Percentiles rank a stretch among this genome's conserved stretches.
Evolutionary conservation across 2,113 vertebrate species (phyloP).

Genomic region (Forbesichthys agassizii): DNA sequence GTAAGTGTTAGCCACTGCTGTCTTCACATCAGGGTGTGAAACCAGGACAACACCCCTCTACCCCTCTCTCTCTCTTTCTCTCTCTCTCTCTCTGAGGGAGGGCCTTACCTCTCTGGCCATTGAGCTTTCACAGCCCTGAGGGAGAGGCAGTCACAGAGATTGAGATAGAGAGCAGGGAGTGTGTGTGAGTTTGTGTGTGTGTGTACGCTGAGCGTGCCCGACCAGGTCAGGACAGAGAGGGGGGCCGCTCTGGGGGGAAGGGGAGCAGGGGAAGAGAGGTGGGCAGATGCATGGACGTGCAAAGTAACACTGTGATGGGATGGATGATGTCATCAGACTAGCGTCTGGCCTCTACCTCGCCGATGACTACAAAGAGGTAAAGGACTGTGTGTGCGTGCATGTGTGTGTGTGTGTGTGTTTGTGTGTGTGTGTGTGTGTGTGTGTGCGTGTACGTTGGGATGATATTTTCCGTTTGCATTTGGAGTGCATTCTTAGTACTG

Average conservation of each 20-base stretch:
- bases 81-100: not conserved
- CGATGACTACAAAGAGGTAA: constrained; percentile 93
- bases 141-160: constrained; percentile 26
- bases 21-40: constrained; percentile 63
- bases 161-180: constrained; percentile 6
- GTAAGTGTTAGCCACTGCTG: constrained; percentile 60
- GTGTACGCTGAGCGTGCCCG: constrained; percentile 7
- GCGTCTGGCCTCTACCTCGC: constrained; percentile 73
- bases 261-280: constrained; percentile 5
- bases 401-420: not conserved
- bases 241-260: not conserved
- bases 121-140: constrained; percentile 53
- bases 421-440: not conserved
- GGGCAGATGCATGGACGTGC: constrained; percentile 44
- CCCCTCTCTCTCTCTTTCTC: constrained; percentile 2
- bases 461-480: not conserved
- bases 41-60: constrained; percentile 36
- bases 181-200: not conserved
- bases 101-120: constrained; percentile 67
- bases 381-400: constrained; percentile 14
- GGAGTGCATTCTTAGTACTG: not conserved
- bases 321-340: constrained; percentile 83
- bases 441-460: not conserved
- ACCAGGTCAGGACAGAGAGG: not conserved
- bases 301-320: constrained; percentile 74